Evolutionary conservation across 2,113 vertebrate species (phyloP), one percentile per base, ranked within the genome.

Genomic region (Pluvialis apricaria): DNA sequence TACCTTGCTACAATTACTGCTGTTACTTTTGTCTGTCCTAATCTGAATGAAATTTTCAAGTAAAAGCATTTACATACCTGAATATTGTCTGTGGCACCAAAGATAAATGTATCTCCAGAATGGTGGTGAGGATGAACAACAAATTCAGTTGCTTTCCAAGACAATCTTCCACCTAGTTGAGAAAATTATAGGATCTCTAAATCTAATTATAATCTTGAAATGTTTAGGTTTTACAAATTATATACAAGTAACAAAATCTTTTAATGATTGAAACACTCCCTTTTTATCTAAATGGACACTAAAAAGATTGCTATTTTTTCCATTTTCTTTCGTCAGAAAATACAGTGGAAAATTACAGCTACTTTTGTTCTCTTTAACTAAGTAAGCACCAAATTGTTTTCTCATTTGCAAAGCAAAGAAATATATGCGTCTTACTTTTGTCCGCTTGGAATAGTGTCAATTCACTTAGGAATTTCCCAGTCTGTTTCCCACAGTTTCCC

Each of bases 71-170:
- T 88, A 76, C 91, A 78, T 57, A 99, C 98, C 98, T 99, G 98
- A 92, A 99, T 98, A 22, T 99, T 98, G 69, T 99, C 98, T 14
- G 98, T 99, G 54, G 98, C 98, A 24, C 98, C 98, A 76, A 99
- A 94, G 88, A 99, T 99, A 93, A 98, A 99, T 44, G 98, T 91
- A 28, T 98, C 97, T 97, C 98, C 98, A 60, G 98, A 87, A 54
- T 99, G 98, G 31, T 98, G 97, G 22, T 99, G 98, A 85, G 98
- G 82, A 47, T 99, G 91, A 77, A 98, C 91, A 28, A 98, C 92
- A 68, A 99, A 99, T 91, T 98, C 98, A 9, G 98, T 98, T 80
- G 94, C 95, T 97, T 98, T 98, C 99, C 98, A 99, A 40, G 29
- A 25, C 96, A 88, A 65, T 99, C 98, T 73, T 99, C 98, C 82